phyloP scores from a whole-genome alignment of 2,113 vertebrate species.

The Seriola dumerili region DNA sequence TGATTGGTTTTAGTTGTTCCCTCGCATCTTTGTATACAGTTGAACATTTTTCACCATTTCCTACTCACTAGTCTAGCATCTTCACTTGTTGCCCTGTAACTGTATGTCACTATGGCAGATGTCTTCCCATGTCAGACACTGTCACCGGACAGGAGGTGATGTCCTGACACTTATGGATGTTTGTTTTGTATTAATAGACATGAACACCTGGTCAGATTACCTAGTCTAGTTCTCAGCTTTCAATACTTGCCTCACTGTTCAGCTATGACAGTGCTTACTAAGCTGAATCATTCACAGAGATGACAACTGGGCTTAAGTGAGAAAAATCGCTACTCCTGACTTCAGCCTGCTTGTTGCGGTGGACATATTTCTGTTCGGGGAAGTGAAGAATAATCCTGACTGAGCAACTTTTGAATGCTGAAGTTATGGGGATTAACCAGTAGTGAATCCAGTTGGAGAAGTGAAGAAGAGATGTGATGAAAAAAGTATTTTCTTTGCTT shows the following conservation, averaged over 20 bases:
- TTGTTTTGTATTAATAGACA: slow-evolving; percentile 10
- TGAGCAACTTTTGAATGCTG: not conserved
- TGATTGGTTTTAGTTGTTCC: no score
- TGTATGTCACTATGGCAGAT: not conserved
- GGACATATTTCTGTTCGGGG: not conserved
- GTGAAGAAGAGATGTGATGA: slow-evolving; percentile 12
- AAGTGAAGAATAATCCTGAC: not conserved
- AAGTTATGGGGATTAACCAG: not conserved
- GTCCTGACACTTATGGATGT: not conserved
- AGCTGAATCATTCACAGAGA: not conserved
- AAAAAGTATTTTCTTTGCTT: not conserved
- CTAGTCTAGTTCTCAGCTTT: not conserved
- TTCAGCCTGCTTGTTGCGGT: not conserved
- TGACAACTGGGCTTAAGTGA: not conserved
- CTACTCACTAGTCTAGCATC: no score
- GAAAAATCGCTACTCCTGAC: no score
- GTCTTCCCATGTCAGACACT: slow-evolving; percentile 2
- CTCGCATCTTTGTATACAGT: no score
- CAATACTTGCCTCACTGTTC: not conserved
- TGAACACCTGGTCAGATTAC: not conserved
- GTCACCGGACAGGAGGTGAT: not conserved
- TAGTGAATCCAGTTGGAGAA: not conserved
- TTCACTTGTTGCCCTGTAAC: no score
- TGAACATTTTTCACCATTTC: not conserved
- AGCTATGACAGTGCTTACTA: not conserved